These are phyloP conservation scores for Lepus oiostolus DNA, from an alignment of 2,797 vertebrate genomes.

Conservation along the genomic window DNA sequence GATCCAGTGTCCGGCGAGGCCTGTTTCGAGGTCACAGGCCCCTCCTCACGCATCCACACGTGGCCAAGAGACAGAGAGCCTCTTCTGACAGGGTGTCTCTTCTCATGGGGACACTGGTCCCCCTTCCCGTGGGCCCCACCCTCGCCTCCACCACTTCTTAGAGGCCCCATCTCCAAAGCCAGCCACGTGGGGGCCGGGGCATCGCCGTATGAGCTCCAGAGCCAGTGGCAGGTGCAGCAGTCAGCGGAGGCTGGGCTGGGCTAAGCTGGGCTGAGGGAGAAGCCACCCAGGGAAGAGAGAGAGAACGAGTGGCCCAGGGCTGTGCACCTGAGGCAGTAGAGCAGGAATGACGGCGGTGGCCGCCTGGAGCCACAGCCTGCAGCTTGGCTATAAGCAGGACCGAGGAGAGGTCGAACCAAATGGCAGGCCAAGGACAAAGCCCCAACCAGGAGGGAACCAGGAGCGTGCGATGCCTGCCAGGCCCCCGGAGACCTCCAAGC, in stretches of 20 bases:
- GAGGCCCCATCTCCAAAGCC: background rate
- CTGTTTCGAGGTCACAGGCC: background rate
- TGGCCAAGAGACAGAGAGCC: background rate
- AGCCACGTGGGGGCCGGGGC: too few relatives aligned
- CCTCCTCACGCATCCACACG: background rate
- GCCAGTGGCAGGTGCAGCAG: background rate
- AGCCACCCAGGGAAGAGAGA: background rate
- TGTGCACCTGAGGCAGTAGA: too few relatives aligned
- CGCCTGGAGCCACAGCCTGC: fast-evolving
- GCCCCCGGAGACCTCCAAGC: too few relatives aligned
- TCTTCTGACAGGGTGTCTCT: background rate
- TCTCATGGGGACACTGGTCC: too few relatives aligned
- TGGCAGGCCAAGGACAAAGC: background rate
- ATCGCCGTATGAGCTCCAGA: background rate
- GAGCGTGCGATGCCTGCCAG: fast-evolving
- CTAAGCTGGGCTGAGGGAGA: background rate
- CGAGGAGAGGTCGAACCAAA: background rate
- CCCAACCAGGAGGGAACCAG: background rate
- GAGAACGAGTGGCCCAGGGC: fast-evolving
- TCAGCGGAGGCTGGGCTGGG: background rate
- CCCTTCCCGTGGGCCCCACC: too few relatives aligned
- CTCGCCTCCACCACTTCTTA: background rate
- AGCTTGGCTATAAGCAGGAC: background rate
- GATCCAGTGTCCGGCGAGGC: background rate
- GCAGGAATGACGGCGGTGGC: too few relatives aligned